These are phyloP conservation scores for Engystomops pustulosus DNA, from an alignment of 2,113 vertebrate species.

Conservation along the genomic window DNA sequence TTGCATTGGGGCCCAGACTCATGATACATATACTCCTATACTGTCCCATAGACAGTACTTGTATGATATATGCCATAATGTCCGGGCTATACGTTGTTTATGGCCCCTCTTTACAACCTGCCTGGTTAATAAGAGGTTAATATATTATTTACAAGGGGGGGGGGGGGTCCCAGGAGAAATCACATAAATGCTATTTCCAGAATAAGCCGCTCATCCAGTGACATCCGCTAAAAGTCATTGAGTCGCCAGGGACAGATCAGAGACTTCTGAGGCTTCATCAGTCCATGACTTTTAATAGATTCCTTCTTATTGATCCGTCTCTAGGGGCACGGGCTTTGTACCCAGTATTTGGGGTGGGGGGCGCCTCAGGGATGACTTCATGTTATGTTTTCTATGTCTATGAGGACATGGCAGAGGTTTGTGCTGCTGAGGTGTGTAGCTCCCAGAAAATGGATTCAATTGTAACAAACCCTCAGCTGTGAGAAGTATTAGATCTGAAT, in stretches of 20 bases:
- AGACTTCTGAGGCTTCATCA: background rate
- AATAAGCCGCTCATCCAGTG: conserved; percentile 8
- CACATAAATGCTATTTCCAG: conserved; percentile 14
- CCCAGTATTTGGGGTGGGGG: background rate
- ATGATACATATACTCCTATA: background rate
- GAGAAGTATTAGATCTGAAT: too few species aligned
- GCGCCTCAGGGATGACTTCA: background rate
- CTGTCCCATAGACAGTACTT: too few species aligned
- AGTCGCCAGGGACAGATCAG: conserved; percentile 3
- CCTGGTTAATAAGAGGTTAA: background rate
- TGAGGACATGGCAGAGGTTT: too few species aligned
- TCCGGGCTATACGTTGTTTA: background rate
- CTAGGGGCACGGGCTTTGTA: background rate
- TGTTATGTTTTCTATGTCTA: background rate
- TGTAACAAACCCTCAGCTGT: too few species aligned
- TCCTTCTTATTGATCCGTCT: background rate
- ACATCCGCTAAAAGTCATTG: conserved; percentile 9
- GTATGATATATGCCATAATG: background rate
- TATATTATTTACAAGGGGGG: conserved; percentile 16
- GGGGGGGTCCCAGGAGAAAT: conserved; percentile 1
- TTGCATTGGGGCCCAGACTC: background rate
- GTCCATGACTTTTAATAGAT: background rate
- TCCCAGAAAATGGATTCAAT: too few species aligned
- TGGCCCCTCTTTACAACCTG: too few species aligned
- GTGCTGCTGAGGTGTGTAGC: too few species aligned